Base-by-base conservation (phyloP, 2,113 vertebrate species). In the Delphinus delphis region DNA sequence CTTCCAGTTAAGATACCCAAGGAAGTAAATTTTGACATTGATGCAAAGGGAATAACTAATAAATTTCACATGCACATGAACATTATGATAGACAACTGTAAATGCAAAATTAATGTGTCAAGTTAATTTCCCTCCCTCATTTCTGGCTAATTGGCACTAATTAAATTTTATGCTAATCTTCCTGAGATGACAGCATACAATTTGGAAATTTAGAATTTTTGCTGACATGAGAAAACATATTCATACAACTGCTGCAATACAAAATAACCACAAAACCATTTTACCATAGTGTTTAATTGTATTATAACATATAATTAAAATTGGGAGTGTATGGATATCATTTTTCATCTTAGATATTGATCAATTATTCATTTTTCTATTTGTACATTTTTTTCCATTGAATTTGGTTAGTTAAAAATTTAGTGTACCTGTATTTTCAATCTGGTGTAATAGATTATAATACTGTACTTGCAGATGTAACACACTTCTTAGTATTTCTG, bases 71-170 rank as follows among this genome's bases (percentile, higher is more conserved):
- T 62, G 79, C 23, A 83, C 36, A 90, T 20, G 31, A 33, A 92
- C 28, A 90, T 90, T 93, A 90, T 71, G 36, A 58, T 95, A 87
- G 60, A 88, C 55, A 44, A 92, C 33, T 36, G 3, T 93, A 94
- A 95, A 95, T 81, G 50, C 55, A 97, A 96, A 96, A 96, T 96
- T 93, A 94, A 96, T 83, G 41, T 92, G 83, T 94, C 88, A 94
- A 94, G 92, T 87, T 96, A 93, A 96, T 97, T 95, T 90, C 14
- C 62, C 74, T 95, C 33, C 68, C 44, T 96, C 0, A 4, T 79
- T 70, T 96, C 90, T 87, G 55, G 62, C 73, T 95, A 92, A 96
- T 90, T 94, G 85, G 53, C 50, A 95, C 65, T 96, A 96, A 97
- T 97, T 95, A 87, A 95, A 83, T 65, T 96, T 96, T 90, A 96